Base-by-base conservation (phyloP, 2,797 vertebrate genomes). In the Danio albolineatus region DNA sequence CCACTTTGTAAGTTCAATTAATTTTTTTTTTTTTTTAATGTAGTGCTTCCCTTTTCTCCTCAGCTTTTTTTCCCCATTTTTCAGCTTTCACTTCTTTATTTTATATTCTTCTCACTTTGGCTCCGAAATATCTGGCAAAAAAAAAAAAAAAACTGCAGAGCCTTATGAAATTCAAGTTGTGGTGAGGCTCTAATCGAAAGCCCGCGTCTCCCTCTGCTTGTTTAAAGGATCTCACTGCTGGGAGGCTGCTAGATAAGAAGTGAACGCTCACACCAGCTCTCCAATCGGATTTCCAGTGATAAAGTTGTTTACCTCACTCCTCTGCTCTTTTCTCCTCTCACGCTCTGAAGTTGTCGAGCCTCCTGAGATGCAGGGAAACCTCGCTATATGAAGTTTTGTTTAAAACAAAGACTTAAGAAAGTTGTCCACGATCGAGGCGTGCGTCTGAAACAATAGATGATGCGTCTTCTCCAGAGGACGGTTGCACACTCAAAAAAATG, bases 101-200 rank as follows among this genome's bases (percentile, higher is more conserved):
- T 28, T 28, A 28, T 51, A 78, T 82, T 83, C 75, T 59, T 65
- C 48, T 38, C 75, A 62, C 76, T 82, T 66, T 51, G n/a, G 75
- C 43, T 82, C 28, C 3, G 6, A 62, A 66, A 78, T 84, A 83
- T 82, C 62, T 77, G 79, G 79, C 80, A 28, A 28, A 28, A 28
- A n/a, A n/a, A n/a, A n/a, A n/a, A n/a, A n/a, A 75, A 78, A 76
- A 38, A 19, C 56, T 17, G 62, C 44, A 48, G 54, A 84, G 65
- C 44, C 80, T 78, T 60, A 60, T 81, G 82, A 82, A 83, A 82
- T 85, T 84, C 73, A 60, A 76, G 76, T 80, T 73, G 21, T 66
- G 64, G 83, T 67, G 84, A 85, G 83, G 79, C 83, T 80, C 83
- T 86, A 87, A 87, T 87, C 76, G 72, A 84, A 88, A 87, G 73